Evolutionary conservation across 2,888 invertebrate species (phyloP).

Genomic region (Pasiphila rectangulata): DNA sequence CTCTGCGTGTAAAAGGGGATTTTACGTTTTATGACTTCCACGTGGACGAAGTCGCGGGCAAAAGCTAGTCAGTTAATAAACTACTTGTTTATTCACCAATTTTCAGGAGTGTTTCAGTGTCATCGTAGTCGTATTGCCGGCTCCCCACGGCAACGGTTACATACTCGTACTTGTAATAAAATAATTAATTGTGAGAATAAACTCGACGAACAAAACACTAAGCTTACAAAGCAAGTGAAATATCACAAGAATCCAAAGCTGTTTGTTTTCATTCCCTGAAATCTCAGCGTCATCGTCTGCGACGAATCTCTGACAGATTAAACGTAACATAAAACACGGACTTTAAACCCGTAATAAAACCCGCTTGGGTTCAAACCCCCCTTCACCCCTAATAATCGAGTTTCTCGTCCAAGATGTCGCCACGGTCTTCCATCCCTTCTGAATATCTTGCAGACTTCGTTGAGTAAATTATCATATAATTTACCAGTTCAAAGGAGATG

Average conservation of each 20-base stretch:
- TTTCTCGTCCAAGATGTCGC: slow-evolving; percentile 67
- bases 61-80: no score
- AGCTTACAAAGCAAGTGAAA: background rate
- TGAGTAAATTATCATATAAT: slow-evolving; percentile 69
- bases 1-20: no score
- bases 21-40: no score
- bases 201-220: background rate
- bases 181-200: no score
- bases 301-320: slow-evolving; percentile 31
- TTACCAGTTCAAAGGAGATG: slow-evolving; percentile 38
- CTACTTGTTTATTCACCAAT: no score
- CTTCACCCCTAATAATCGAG: slow-evolving; percentile 61
- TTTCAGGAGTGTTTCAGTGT: no score
- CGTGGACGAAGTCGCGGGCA: no score
- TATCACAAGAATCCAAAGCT: background rate
- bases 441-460: slow-evolving; percentile 47
- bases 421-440: slow-evolving; percentile 52
- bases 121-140: no score
- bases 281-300: slow-evolving; percentile 17
- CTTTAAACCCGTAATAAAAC: slow-evolving; percentile 28
- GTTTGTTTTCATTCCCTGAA: slow-evolving; percentile 10
- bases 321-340: slow-evolving; percentile 30
- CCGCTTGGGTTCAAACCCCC: slow-evolving; percentile 21
- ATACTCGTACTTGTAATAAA: no score
- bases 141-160: no score